A percentile compares a stretch with the other conserved stretches of the same genome.
Evolutionary conservation across 2,113 vertebrate genomes (phyloP).

Genomic region (Erinaceus europaeus): DNA sequence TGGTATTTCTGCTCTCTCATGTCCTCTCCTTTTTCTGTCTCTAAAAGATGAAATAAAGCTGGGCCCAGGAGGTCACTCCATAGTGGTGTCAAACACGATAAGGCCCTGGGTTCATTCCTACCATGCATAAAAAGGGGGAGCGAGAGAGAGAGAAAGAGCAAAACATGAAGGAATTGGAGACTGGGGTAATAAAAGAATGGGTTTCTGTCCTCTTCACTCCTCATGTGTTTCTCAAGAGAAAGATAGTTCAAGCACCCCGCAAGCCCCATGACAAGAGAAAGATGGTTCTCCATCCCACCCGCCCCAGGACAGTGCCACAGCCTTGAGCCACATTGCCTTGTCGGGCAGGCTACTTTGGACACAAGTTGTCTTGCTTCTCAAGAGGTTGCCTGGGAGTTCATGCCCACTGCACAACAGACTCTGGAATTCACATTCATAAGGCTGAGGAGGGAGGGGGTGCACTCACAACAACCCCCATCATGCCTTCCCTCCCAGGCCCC

Average conservation of each 20-base stretch:
- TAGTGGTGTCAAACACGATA: too few species aligned
- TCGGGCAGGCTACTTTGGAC: slow-evolving; percentile 3
- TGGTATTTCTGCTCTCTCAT: too few species aligned
- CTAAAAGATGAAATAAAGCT: too few species aligned
- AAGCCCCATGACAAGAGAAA: too few species aligned
- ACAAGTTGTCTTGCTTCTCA: slow-evolving; percentile 46
- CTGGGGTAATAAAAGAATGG: slow-evolving; percentile 6
- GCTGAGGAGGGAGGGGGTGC: background rate
- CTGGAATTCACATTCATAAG: slow-evolving; percentile 37
- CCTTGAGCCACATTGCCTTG: slow-evolving; percentile 30
- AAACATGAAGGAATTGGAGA: too few species aligned
- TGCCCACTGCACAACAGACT: slow-evolving; percentile 35
- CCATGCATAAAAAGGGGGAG: too few species aligned
- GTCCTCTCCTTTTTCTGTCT: too few species aligned
- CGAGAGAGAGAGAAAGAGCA: too few species aligned
- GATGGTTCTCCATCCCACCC: slow-evolving; percentile 69
- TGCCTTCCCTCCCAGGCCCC: background rate
- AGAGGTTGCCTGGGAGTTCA: slow-evolving; percentile 3
- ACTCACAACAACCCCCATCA: background rate
- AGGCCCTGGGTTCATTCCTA: too few species aligned
- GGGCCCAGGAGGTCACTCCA: too few species aligned
- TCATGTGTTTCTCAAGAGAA: slow-evolving; percentile 36
- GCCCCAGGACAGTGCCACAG: slow-evolving; percentile 64
- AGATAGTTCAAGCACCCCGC: too few species aligned
- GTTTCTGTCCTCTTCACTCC: slow-evolving; percentile 29